phyloP scores from a whole-genome alignment of 1,140 invertebrate species.

The Papilio aristodemus region DNA sequence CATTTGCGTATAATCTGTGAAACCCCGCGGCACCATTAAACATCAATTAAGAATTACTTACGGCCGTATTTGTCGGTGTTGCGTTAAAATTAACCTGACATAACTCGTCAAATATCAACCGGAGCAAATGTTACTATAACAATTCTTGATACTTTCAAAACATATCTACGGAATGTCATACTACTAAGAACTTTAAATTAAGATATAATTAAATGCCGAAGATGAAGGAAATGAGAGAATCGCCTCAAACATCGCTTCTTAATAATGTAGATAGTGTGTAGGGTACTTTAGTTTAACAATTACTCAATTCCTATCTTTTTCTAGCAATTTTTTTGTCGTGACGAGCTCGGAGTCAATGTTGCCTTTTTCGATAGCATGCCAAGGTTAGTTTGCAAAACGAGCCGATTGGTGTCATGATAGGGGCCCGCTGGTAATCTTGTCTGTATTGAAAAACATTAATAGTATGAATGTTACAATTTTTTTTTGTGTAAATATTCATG shows the following conservation, averaged over 20 bases:
- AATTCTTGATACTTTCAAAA: background rate
- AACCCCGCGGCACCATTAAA: background rate
- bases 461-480: too few species aligned
- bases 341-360: constrained; percentile 2
- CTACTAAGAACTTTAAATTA: too few species aligned
- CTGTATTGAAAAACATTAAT: background rate
- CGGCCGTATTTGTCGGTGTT: background rate
- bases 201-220: too few species aligned
- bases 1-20: constrained; percentile 18
- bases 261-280: too few species aligned
- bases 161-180: too few species aligned
- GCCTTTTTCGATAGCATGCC: constrained; percentile 16
- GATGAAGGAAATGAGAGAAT: too few species aligned
- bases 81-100: background rate
- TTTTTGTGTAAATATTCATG: too few species aligned
- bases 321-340: constrained; percentile 16
- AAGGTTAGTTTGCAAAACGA: background rate
- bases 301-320: constrained; percentile 11
- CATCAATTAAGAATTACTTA: constrained; percentile 18
- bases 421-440: constrained; percentile 17
- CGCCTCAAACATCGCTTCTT: too few species aligned
- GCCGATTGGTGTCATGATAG: constrained; percentile 4
- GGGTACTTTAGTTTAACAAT: background rate
- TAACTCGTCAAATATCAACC: constrained; percentile 3
- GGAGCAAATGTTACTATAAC: background rate